Evolutionary conservation across 1,140 invertebrate genomes (phyloP).

Genomic region (Hormaphis cornu): DNA sequence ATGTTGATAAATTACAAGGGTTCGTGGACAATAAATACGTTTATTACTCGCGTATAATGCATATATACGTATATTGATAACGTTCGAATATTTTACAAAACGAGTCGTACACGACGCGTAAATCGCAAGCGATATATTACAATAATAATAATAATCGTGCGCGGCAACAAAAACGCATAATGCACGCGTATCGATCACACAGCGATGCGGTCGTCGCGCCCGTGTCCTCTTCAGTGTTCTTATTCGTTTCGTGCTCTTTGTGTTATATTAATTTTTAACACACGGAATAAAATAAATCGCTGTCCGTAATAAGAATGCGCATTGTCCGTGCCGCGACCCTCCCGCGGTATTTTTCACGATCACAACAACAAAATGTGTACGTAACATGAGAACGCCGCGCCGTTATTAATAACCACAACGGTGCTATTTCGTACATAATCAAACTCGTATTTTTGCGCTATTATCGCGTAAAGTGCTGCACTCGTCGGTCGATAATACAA

Average conservation of each 20-base stretch:
- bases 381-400: neutral
- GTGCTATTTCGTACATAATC: too few relatives aligned
- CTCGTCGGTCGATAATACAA: too few relatives aligned
- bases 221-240: neutral
- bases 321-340: slow-evolving; percentile 5
- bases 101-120: too few relatives aligned
- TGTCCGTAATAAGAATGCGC: neutral
- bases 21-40: neutral
- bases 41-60: neutral
- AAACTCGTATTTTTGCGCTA: too few relatives aligned
- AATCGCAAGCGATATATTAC: neutral
- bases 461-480: too few relatives aligned
- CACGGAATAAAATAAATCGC: neutral
- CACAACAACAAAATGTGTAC: neutral
- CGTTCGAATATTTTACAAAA: neutral
- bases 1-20: slow-evolving; percentile 1
- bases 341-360: neutral
- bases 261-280: neutral
- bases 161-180: neutral
- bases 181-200: neutral
- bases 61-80: neutral
- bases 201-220: neutral
- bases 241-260: too few relatives aligned
- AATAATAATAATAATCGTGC: neutral
- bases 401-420: slow-evolving; percentile 13